phyloP scores from a whole-genome alignment of 2,888 invertebrate species.

The Trachelus stipa region DNA sequence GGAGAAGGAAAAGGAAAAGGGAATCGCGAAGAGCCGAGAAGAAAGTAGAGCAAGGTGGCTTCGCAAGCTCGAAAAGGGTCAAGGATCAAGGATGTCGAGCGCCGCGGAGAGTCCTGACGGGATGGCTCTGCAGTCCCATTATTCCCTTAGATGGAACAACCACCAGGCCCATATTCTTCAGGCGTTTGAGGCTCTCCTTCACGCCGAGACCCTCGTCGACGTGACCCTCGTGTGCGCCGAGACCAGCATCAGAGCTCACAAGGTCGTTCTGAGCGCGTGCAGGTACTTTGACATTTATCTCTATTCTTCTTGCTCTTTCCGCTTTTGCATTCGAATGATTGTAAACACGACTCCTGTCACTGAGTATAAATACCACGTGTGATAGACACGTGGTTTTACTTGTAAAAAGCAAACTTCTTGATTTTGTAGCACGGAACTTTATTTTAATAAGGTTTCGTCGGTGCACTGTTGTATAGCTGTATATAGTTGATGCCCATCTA shows the following conservation, averaged over 20 bases:
- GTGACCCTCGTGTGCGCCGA: conserved; percentile 92
- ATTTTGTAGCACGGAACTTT: no score
- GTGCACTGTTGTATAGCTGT: no score
- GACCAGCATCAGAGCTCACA: conserved; percentile 87
- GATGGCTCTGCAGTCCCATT: conserved; percentile 79
- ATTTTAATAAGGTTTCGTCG: no score
- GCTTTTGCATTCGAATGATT: no score
- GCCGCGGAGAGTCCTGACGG: conserved; percentile 60
- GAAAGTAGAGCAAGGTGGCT: conserved; percentile 54
- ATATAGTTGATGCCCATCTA: no score
- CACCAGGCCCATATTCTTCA: conserved; percentile 89
- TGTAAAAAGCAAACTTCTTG: no score
- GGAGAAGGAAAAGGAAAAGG: conserved; percentile 3
- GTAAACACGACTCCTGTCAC: no score
- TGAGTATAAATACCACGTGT: no score
- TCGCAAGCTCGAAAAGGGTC: conserved; percentile 41
- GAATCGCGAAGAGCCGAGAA: conserved; percentile 14
- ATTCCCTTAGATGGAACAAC: conserved; percentile 94
- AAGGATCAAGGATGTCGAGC: conserved; percentile 59
- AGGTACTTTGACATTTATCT: conserved; percentile 56
- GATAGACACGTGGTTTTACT: no score
- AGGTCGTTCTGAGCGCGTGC: conserved; percentile 88
- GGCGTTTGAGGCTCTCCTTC: conserved; percentile 89
- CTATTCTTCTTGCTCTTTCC: no score
- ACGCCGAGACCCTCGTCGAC: conserved; percentile 88